Evolutionary conservation across 2,797 vertebrate genomes (phyloP).

Genomic region (Sus cebifrons): DNA sequence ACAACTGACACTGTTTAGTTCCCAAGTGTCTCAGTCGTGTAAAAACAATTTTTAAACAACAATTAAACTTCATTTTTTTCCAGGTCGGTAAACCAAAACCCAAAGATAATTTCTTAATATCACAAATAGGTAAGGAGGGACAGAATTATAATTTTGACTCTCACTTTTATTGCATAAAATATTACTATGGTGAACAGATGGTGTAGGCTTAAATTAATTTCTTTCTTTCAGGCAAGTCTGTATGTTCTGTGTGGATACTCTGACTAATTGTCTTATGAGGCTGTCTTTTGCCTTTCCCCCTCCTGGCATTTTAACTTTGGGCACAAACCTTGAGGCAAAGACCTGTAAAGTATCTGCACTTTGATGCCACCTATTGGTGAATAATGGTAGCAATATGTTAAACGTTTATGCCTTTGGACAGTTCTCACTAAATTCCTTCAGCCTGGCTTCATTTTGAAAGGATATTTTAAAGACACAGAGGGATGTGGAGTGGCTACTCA

Average conservation of each 20-base stretch:
- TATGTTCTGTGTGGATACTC: background rate
- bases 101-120: conserved; percentile 1
- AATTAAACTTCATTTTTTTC: conserved; percentile 3
- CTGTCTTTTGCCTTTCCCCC: background rate
- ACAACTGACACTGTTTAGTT: background rate
- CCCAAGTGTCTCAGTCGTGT: background rate
- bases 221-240: background rate
- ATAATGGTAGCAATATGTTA: background rate
- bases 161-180: background rate
- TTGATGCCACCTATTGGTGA: conserved; percentile 47
- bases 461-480: conserved; percentile 64
- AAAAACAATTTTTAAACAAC: background rate
- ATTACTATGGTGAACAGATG: background rate
- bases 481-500: conserved; percentile 1
- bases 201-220: background rate
- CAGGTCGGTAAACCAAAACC: background rate
- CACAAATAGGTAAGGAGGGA: background rate
- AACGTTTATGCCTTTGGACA: conserved; percentile 22
- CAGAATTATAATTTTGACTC: background rate
- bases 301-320: rapidly evolving
- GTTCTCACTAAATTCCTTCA: background rate
- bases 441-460: conserved; percentile 50
- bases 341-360: background rate
- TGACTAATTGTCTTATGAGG: background rate
- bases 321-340: background rate